A percentile compares a stretch with the other conserved stretches of the same genome.
phyloP scores from a whole-genome alignment of 2,888 invertebrate species.

The Venustoraphidia nigricollis region DNA sequence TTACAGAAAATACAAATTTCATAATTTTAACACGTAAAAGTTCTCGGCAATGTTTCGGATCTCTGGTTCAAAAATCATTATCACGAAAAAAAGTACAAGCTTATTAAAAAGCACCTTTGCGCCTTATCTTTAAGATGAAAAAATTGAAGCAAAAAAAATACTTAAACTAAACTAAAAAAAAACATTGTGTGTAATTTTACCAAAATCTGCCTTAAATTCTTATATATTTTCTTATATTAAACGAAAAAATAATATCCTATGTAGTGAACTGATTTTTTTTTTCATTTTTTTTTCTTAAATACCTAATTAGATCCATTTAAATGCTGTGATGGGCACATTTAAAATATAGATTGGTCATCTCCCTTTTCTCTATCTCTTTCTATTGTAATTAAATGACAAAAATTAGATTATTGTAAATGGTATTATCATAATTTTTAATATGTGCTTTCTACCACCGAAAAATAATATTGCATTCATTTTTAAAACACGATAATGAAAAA shows the following conservation, averaged over 20 bases:
- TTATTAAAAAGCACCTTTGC: slow-evolving; percentile 57
- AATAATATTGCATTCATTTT: too few species aligned
- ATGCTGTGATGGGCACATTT: background rate
- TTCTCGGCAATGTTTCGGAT: slow-evolving; percentile 34
- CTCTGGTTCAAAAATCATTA: slow-evolving; percentile 38
- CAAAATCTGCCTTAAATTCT: slow-evolving; percentile 54
- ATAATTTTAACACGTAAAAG: slow-evolving; percentile 6
- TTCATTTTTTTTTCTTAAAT: slow-evolving; percentile 6
- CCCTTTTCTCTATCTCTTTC: too few species aligned
- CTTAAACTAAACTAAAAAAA: slow-evolving; percentile 12
- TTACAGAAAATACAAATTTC: background rate
- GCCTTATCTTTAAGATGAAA: slow-evolving; percentile 47
- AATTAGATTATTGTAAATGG: too few species aligned
- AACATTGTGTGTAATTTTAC: slow-evolving; percentile 38
- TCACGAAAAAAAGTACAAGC: slow-evolving; percentile 55
- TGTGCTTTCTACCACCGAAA: too few species aligned
- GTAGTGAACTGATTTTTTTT: slow-evolving; percentile 21
- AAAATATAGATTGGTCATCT: background rate
- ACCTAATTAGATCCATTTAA: background rate
- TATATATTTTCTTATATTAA: slow-evolving; percentile 34
- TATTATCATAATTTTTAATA: too few species aligned
- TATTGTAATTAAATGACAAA: too few species aligned
- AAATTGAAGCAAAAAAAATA: slow-evolving; percentile 31
- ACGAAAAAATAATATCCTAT: slow-evolving; percentile 33
- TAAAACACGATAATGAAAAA: too few species aligned